phyloP scores from a whole-genome alignment of 2,113 vertebrate species.

The Brachirus orientalis region DNA sequence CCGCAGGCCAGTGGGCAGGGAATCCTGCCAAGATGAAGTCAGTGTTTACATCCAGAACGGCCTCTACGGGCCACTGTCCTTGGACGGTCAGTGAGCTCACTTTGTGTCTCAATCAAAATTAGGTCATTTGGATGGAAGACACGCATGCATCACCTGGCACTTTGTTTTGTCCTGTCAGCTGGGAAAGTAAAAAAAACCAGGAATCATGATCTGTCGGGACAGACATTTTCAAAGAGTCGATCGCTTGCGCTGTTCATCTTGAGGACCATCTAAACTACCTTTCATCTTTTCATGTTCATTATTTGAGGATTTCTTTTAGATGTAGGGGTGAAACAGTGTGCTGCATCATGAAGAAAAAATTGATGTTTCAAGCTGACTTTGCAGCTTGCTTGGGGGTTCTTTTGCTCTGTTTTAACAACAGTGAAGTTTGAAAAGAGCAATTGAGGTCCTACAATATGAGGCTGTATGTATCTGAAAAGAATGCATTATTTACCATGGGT shows the following conservation, averaged over 20 bases:
- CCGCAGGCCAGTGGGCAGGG: slow-evolving; percentile 43
- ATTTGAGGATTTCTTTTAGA: slow-evolving; percentile 22
- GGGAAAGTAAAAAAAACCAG: slow-evolving; percentile 21
- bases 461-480: slow-evolving; percentile 2
- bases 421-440: slow-evolving; percentile 7
- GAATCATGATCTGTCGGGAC: not conserved
- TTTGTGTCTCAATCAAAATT: slow-evolving; percentile 65
- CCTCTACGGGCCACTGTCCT: slow-evolving; percentile 52
- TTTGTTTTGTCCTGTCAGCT: slow-evolving; percentile 47
- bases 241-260: slow-evolving; percentile 25
- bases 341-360: slow-evolving; percentile 12
- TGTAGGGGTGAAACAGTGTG: slow-evolving; percentile 4
- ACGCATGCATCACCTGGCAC: slow-evolving; percentile 22
- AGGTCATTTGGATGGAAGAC: slow-evolving; percentile 47
- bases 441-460: slow-evolving; percentile 3
- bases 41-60: slow-evolving; percentile 40
- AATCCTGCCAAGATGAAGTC: slow-evolving; percentile 68
- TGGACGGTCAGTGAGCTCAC: slow-evolving; percentile 62
- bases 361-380: no score
- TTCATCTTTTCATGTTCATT: slow-evolving; percentile 29
- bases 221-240: slow-evolving; percentile 3
- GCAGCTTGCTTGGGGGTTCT: slow-evolving; percentile 16
- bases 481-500: slow-evolving; percentile 14
- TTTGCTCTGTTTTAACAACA: slow-evolving; percentile 4
- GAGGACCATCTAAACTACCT: slow-evolving; percentile 29